Base-by-base conservation (phyloP, 2,888 invertebrate genomes). In the Cheilosia vernalis region DNA sequence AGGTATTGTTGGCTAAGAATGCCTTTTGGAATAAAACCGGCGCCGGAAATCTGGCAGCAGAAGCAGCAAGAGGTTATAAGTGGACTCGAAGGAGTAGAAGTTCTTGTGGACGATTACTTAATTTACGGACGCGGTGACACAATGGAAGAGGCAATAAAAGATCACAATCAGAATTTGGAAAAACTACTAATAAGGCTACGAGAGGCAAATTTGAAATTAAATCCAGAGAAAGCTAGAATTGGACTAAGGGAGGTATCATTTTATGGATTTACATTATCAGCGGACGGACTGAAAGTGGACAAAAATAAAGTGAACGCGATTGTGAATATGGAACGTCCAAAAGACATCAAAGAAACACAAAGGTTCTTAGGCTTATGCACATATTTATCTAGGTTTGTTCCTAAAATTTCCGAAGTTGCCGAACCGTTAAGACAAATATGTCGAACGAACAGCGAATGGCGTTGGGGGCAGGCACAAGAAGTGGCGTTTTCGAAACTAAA, bases 1-100 rank as follows among this genome's bases (percentile, higher is more conserved):
- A 69, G 77, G 27, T 87, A 79, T 60, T 44, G 51, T 4, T 70
- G 77, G 73, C 49, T 74, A 33, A 85, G 87, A 42, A 42, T 69
- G 56, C 30, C 53, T 2, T 73, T 73, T n/a, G 47, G 64, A 17
- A 58, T 74, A 49, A 30, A 33, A 13, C 60, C 61, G 42, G 51
- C 53, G 19, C 58, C 58, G 2, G 56, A 47, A 47, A 51, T 10
- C 1, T 53, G 27, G 9, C 37, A 53, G 40, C 15, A 61, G 17
- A 56, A 19, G 15, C 24, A 27, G n/a, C 24, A 47, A 17, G 53
- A 30, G 44, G 21, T 53, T 21, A 13, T 42, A 15, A 19, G 15
- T 13, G 30, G 47, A 19, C 40, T 49, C 21, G 21, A 40, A 13
- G 61, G 55, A 13, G 37, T 72, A 24, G 53, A 72, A 61, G 30